Percentiles rank a stretch among this genome's conserved stretches.
Conservation (phyloP, 2,888 invertebrate species). For the Creontiades dilutus region DNA sequence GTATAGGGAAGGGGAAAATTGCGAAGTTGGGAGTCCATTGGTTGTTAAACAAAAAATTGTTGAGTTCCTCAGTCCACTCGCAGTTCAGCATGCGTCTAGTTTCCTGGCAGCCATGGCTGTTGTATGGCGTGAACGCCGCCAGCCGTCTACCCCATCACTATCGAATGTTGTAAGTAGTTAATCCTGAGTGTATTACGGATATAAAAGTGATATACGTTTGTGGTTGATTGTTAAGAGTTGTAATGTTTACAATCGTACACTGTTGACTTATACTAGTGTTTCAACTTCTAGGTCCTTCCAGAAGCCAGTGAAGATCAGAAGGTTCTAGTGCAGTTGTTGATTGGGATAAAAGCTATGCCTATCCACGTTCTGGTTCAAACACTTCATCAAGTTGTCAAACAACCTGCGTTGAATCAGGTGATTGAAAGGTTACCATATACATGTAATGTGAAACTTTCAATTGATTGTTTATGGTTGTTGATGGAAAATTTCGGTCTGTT, state of each 20-base stretch:
- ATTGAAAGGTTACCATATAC: too few species aligned
- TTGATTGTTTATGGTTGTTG: too few species aligned
- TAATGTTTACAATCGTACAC: neutral
- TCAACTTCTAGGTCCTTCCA: constrained; percentile 80
- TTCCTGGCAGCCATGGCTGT: constrained; percentile 91
- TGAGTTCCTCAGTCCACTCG: constrained; percentile 90
- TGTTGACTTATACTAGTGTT: neutral
- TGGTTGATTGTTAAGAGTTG: too few species aligned
- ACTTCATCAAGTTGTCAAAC: constrained; percentile 89
- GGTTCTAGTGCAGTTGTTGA: constrained; percentile 88
- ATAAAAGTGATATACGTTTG: too few species aligned
- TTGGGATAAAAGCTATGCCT: constrained; percentile 90
- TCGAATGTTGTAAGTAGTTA: constrained; percentile 60
- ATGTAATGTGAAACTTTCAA: too few species aligned
- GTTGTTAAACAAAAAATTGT: constrained; percentile 88
- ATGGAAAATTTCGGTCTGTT: constrained; percentile 69
- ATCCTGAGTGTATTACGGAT: too few species aligned
- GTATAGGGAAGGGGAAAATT: constrained; percentile 80
- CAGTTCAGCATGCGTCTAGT: constrained; percentile 88
- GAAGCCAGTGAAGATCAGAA: constrained; percentile 85
- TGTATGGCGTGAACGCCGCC: constrained; percentile 89
- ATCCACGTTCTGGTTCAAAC: constrained; percentile 91
- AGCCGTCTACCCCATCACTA: constrained; percentile 78
- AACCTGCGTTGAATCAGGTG: constrained; percentile 81
- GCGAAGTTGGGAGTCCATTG: constrained; percentile 82